Base-by-base conservation (phyloP, 2,888 invertebrate species). In the Aleiodes alternator region DNA sequence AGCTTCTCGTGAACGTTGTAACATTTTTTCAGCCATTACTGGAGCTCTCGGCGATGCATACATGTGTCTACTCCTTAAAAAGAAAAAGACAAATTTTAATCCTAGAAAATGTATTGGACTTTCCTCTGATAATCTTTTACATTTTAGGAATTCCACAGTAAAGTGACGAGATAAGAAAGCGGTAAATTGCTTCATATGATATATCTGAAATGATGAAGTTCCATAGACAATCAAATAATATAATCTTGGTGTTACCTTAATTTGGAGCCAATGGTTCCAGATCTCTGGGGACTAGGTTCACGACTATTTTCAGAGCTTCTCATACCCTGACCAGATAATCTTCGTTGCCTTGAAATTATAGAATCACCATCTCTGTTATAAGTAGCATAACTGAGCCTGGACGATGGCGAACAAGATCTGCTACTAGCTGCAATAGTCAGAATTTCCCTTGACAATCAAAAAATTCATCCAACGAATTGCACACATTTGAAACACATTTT, bases 351-450 rank as follows among this genome's bases (percentile, higher is more conserved):
- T 3, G 91, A 78, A 70, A 88, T 80, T 61, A 86, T 80, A 73
- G 71, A 92, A 90, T 86, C 91, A 85, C 92, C 89, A 86, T 85
- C 92, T 72, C 92, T 91, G 80, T 91, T 90, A 83, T 93, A 93
- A 29, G 94, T 94, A 75, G 93, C 92, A 86, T 96, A 96, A 75
- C 94, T 93, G 80, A 95, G 90, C 78, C 97, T 94, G 0, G 97
- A 96, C 74, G 97, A 96, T 0, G 98, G 98, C 0, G 98, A 98
- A 70, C 96, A 96, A 4, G 97, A 97, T 55, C 98, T 92, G 82
- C 98, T 98, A 66, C 96, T 96, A 7, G 98, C 97, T 97, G 90
- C 38, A 89, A 61, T 55, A 14, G 3, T 55, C 7, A 4, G 6
- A 9, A 55, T 55, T 55, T 16, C 1, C 12, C 5, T 53, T 53